Percentiles rank a stretch among this genome's conserved stretches.
Evolutionary conservation across 53 echinoderm and acorn worm species (phyloP).

Genomic region (Astropecten irregularis): DNA sequence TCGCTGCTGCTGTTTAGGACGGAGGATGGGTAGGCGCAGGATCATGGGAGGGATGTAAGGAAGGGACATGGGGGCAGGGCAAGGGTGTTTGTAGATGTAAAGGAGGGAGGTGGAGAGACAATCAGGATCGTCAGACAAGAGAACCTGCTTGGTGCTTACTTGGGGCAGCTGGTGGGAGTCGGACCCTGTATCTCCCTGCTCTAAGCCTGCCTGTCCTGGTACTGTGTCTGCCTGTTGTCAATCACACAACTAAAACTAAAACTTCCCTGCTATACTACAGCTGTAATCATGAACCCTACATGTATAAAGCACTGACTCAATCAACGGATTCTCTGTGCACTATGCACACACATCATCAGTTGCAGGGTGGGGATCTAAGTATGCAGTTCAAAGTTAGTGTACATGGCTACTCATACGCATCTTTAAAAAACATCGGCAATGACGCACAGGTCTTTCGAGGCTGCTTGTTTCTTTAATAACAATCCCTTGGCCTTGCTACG

Average conservation of each 20-base stretch:
- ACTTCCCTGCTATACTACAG: neutral
- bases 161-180: neutral
- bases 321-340: too few relatives aligned
- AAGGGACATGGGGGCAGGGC: conserved; percentile 60
- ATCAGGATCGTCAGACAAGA: conserved; percentile 50
- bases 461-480: too few relatives aligned
- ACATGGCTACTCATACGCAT: too few relatives aligned
- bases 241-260: conserved; percentile 21
- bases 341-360: too few relatives aligned
- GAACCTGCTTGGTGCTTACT: conserved; percentile 18
- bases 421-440: too few relatives aligned
- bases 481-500: too few relatives aligned
- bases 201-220: conserved; percentile 31
- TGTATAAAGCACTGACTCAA: neutral
- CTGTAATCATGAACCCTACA: neutral
- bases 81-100: conserved; percentile 59
- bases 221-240: conserved; percentile 31
- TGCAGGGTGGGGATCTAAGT: too few relatives aligned
- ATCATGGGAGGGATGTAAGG: conserved; percentile 69
- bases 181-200: neutral
- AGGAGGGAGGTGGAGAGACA: conserved; percentile 64
- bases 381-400: too few relatives aligned
- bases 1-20: conserved; percentile 72
- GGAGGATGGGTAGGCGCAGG: conserved; percentile 67
- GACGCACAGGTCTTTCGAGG: too few relatives aligned